phyloP scores from a whole-genome alignment of 2,888 invertebrate genomes.

The Macaria notata region DNA sequence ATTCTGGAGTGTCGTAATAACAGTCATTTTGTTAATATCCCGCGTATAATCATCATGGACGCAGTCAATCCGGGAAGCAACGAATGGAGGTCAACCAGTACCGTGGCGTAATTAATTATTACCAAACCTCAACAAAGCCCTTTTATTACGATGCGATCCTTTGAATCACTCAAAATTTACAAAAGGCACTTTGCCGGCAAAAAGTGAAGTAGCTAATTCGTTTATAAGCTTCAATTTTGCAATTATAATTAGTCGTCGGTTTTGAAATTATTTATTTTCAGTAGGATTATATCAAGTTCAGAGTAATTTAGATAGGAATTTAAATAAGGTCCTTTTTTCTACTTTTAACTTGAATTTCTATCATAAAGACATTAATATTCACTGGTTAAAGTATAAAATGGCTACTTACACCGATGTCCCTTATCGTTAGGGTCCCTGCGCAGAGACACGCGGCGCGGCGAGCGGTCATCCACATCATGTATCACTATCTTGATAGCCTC shows the following conservation, averaged over 20 bases:
- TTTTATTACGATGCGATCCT: constrained; percentile 30
- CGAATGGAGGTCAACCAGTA: constrained; percentile 13
- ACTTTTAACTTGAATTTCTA: too few relatives aligned
- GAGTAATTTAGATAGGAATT: too few relatives aligned
- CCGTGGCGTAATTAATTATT: constrained; percentile 39
- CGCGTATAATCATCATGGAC: constrained; percentile 14
- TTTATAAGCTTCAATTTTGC: constrained; percentile 16
- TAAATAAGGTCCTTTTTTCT: too few relatives aligned
- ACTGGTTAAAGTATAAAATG: too few relatives aligned
- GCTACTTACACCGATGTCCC: constrained; percentile 92
- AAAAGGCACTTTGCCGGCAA: constrained; percentile 27
- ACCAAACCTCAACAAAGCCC: constrained; percentile 32
- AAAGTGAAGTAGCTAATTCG: constrained; percentile 26
- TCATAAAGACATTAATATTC: too few relatives aligned
- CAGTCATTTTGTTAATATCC: constrained; percentile 7
- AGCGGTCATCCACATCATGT: constrained; percentile 93
- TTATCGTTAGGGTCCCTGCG: constrained; percentile 91
- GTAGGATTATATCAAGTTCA: too few relatives aligned
- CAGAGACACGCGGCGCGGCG: constrained; percentile 88
- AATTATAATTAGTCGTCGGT: constrained; percentile 39
- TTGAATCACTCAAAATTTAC: constrained; percentile 33
- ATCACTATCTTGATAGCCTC: constrained; percentile 96
- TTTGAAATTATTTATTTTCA: too few relatives aligned
- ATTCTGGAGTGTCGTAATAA: neutral
- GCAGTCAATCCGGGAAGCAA: constrained; percentile 18